These are phyloP conservation scores for Eurosta solidaginis DNA, from an alignment of 1,140 invertebrate genomes.

Conservation along the genomic window DNA sequence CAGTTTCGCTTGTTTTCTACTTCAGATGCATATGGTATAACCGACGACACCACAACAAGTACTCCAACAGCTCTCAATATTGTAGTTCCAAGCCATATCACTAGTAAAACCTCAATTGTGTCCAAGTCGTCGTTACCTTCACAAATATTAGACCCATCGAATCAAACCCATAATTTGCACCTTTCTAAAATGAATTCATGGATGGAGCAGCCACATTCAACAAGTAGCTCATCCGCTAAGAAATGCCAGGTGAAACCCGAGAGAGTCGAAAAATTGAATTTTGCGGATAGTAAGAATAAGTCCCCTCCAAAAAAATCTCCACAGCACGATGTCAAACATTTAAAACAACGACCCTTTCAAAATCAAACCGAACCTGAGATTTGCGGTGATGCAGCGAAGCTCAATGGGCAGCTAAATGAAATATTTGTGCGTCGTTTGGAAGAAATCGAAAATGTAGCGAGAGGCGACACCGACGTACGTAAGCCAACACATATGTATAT, in stretches of 20 bases:
- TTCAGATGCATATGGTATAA: neutral
- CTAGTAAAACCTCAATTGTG: neutral
- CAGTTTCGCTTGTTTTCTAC: neutral
- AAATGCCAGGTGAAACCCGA: neutral
- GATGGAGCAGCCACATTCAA: neutral
- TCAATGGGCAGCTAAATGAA: constrained; percentile 44
- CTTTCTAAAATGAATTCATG: neutral
- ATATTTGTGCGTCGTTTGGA: constrained; percentile 44
- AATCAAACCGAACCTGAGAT: neutral
- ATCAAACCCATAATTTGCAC: neutral
- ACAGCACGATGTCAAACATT: neutral
- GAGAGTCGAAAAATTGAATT: neutral
- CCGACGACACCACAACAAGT: neutral
- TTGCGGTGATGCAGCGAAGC: constrained; percentile 35
- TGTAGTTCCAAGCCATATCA: neutral
- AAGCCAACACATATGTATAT: neutral
- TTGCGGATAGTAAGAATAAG: neutral
- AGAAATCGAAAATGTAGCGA: constrained; percentile 41
- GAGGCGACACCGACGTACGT: constrained; percentile 31
- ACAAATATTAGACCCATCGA: neutral
- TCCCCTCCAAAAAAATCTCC: neutral
- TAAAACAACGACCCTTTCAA: neutral
- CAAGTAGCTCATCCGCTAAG: neutral
- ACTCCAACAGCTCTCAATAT: neutral
- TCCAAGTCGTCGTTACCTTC: neutral